A percentile compares a stretch with the other conserved stretches of the same genome.
phyloP scores from a whole-genome alignment of 2,113 vertebrate genomes.

The Halcyon senegalensis region DNA sequence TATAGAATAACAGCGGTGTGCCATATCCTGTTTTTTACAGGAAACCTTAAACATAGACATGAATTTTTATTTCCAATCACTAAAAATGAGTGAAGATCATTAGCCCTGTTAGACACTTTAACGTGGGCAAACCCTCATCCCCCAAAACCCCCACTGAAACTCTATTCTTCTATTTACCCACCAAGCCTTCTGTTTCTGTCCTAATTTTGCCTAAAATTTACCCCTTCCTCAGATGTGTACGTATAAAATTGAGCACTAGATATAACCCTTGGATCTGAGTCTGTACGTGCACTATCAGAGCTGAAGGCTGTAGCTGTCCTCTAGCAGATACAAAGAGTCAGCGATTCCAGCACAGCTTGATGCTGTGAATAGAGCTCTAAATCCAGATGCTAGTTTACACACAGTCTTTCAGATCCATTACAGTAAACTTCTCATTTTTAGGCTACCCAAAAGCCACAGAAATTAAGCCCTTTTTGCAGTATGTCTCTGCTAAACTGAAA shows the following conservation, averaged over 20 bases:
- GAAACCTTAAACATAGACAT: neutral
- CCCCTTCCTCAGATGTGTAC: neutral
- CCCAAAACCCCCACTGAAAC: neutral
- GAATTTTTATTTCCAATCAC: neutral
- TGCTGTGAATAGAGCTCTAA: neutral
- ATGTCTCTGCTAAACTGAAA: neutral
- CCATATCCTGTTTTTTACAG: neutral
- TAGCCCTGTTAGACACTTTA: neutral
- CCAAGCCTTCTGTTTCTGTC: neutral
- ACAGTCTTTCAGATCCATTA: neutral
- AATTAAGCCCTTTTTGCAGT: neutral
- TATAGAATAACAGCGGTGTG: neutral
- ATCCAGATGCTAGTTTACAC: slow-evolving; percentile 15
- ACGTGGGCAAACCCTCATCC: neutral
- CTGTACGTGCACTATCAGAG: neutral
- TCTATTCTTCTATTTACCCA: neutral
- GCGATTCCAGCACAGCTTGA: neutral
- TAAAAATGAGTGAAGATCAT: neutral
- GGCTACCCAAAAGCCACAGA: slow-evolving; percentile 16
- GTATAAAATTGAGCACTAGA: neutral
- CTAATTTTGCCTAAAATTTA: neutral
- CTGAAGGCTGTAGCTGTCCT: neutral
- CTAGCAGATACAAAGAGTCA: neutral
- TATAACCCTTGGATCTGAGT: neutral
- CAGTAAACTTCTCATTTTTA: neutral